These are phyloP conservation scores for Prunella strophiata DNA, from an alignment of 2,797 vertebrate genomes.

Conservation along the genomic window DNA sequence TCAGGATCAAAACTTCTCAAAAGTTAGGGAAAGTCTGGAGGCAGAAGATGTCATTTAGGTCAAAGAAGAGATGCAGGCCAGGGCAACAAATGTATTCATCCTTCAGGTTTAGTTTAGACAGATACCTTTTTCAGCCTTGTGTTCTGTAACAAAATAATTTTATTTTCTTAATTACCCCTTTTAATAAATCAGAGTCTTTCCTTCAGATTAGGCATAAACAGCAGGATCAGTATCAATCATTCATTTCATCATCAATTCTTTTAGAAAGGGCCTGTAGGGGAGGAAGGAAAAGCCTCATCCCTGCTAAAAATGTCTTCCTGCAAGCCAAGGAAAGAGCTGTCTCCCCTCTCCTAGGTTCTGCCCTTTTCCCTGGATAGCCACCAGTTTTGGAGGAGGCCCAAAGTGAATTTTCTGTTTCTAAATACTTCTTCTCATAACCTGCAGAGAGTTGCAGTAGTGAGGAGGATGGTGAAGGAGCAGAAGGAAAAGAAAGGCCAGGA, in stretches of 20 bases:
- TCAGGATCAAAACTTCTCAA: slow-evolving; percentile 35
- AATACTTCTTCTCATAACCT: not conserved
- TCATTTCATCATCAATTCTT: not conserved
- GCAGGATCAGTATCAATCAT: not conserved
- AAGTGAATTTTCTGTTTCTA: not conserved
- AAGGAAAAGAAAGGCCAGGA: not conserved
- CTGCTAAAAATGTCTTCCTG: not conserved
- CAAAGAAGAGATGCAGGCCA: not conserved
- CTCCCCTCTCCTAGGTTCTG: not conserved
- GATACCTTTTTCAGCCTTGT: not conserved
- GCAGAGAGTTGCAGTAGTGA: not conserved
- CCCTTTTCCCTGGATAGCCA: not conserved
- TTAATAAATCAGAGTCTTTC: not conserved
- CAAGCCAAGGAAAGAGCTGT: not conserved
- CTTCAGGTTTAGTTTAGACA: not conserved
- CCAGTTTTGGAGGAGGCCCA: not conserved
- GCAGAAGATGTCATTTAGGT: not conserved
- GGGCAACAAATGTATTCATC: not conserved
- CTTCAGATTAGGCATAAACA: not conserved
- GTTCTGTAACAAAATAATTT: not conserved
- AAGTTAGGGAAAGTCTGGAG: not conserved
- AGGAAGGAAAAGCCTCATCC: not conserved
- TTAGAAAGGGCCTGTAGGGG: not conserved
- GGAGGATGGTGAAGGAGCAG: not conserved
- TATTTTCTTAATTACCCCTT: not conserved